Evolutionary conservation across 2,113 vertebrate species (phyloP), one percentile per base, ranked within the genome.

Genomic region (Tiliqua scincoides): DNA sequence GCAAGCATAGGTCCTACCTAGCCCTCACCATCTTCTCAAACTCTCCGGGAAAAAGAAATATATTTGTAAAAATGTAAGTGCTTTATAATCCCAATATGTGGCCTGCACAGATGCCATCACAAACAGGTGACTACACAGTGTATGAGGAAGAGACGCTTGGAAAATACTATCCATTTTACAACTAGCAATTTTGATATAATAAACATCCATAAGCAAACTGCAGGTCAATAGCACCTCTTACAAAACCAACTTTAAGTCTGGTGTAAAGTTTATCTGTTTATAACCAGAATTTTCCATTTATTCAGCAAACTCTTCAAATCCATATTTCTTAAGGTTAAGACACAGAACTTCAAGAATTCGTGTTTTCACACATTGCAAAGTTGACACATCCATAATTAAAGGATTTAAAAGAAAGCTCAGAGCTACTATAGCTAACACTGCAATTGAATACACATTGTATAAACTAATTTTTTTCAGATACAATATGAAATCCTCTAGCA

Each of bases 251-350:
- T 71, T 71, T n/a, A 86, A 80, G 86, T 63, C 30, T 9, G 76
- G 21, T 54, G 52, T 61, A 37, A 83, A 43, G 73, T 65, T 0
- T 0, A 23, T 7, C 18, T 1, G 11, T 25, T 67, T 68, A 3
- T 8, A 48, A 81, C 8, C n/a, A 77, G 14, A 48, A 35, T n/a
- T 54, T 23, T 0, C 20, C 0, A 43, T 52, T 48, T 32, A 70
- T 65, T 65, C 75, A 71, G 32, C 82, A 84, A 54, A 3, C 37
- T 75, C 75, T 90, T 78, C n/a, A 79, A 85, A 18, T 75, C 48
- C 15, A 43, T 43, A 52, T 75, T 75, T 32, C 40, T 12, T 12
- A 6, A 6, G 52, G 6, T 54, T 8, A 54, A 54, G 52, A 37
- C 6, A 37, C 37, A 71, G 37, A 17, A 37, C 68, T 37, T 71